Evolutionary conservation across 1,140 invertebrate genomes (phyloP), one percentile per base, ranked within the genome.

Genomic region (Trypoxylus dichotomus): DNA sequence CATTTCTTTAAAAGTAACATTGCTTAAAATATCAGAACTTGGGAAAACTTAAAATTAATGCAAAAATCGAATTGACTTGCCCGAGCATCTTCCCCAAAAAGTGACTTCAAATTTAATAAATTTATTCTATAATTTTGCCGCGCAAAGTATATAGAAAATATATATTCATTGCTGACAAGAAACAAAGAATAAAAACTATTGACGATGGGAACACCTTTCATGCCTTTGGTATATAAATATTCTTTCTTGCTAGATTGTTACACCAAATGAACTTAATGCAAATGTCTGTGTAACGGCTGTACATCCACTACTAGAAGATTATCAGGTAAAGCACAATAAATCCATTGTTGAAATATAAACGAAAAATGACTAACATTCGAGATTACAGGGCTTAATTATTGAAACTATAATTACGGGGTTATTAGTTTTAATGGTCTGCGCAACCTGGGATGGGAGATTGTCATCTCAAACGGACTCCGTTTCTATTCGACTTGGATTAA

Each of bases 401-500:
- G 93, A 94, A 84, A 88, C 90, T n/a, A 83, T 92, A 0, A 89
- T 90, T 1, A 92, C 92, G 0, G 86, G 84, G 2, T 86, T 92
- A 3, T 82, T 94, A 7, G 86, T 91, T 1, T 85, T 93, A 7
- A 86, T 92, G 32, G 90, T 90, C 76, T 93, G 92, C 81, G 88
- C 88, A 2, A 85, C 91, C 25, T 92, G 91, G 90, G 92, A 93
- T 84, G 83, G 86, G 6, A 86, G 91, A 43, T 93, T 92, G 77
- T 81, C 85, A 32, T 83, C 87, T 58, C 81, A 87, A 80, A 81
- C 87, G 73, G 92, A 93, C 81, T 91, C 91, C 0, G 84, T 87
- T 3, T 77, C 91, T 0, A 83, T 93, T 10, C 90, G 90, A 77
- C 92, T 93, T 81, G 93, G 90, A 7, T 82, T 93, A 6, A 86